phyloP scores from a whole-genome alignment of 2,888 invertebrate species.

The Lysandra bellargus region DNA sequence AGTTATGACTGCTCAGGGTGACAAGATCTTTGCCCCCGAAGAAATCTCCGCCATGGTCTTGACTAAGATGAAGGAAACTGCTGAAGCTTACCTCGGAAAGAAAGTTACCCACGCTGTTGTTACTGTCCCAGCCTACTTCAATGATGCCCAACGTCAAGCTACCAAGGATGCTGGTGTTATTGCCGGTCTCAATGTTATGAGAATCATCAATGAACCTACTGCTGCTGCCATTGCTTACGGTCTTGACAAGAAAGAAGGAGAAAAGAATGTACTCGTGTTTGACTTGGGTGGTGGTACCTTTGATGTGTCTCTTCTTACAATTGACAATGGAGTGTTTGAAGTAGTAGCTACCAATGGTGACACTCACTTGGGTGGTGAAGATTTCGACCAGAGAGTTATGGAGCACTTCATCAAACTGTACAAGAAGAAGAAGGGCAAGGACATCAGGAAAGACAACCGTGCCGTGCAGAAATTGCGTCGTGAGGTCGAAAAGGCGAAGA shows the following conservation, averaged over 20 bases:
- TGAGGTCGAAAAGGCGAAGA: constrained; percentile 98
- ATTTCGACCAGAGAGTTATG: constrained; percentile 99
- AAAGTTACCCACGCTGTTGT: constrained; percentile 90
- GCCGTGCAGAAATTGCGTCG: constrained; percentile 97
- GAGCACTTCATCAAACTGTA: constrained; percentile 99
- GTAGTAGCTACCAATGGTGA: constrained; percentile 95
- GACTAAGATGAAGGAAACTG: constrained; percentile 98
- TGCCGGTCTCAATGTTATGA: constrained; percentile 94
- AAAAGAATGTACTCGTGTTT: constrained; percentile 98
- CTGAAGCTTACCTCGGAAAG: constrained; percentile 98
- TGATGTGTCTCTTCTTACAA: constrained; percentile 98
- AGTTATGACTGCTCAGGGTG: constrained; percentile 90
- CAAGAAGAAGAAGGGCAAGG: constrained; percentile 99
- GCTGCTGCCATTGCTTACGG: constrained; percentile 99
- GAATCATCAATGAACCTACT: constrained; percentile 99
- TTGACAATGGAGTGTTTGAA: constrained; percentile 99
- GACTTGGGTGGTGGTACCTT: constrained; percentile 99
- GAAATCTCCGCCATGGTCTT: constrained; percentile 99
- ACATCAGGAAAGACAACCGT: constrained; percentile 95
- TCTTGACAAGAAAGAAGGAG: constrained; percentile 97
- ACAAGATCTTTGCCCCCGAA: constrained; percentile 97
- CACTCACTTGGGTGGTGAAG: constrained; percentile 99
- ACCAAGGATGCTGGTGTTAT: constrained; percentile 99
- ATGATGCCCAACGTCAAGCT: constrained; percentile 99
- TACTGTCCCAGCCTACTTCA: constrained; percentile 99